phyloP scores from a whole-genome alignment of 2,113 vertebrate genomes.

The Aphyosemion australe region DNA sequence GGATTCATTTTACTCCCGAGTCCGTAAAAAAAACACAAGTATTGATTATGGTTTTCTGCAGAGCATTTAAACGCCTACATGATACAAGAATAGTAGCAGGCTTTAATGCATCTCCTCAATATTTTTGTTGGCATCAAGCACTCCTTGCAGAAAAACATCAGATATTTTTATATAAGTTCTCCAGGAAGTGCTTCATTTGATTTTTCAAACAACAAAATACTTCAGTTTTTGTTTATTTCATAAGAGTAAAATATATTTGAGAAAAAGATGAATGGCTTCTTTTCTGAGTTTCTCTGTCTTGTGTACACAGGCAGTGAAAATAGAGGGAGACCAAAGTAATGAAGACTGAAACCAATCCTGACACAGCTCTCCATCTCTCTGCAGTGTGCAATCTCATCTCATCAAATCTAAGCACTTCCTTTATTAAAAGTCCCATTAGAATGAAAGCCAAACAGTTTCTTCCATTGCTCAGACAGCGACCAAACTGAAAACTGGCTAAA shows the following conservation, averaged over 20 bases:
- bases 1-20: no score
- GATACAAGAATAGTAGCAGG: conserved; percentile 14
- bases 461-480: background rate
- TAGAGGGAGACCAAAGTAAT: conserved; percentile 8
- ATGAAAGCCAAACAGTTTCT: conserved; percentile 4
- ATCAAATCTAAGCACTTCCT: background rate
- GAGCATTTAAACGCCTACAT: background rate
- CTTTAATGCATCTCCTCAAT: conserved; percentile 7
- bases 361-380: conserved; percentile 21
- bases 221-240: background rate
- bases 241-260: background rate
- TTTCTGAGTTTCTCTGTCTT: no score
- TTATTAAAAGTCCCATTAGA: background rate
- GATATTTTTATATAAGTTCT: background rate
- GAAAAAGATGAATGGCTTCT: background rate
- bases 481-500: background rate
- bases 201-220: background rate
- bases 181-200: conserved; percentile 3
- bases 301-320: background rate
- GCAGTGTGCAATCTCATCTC: background rate
- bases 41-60: background rate
- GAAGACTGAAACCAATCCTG: conserved; percentile 29
- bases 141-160: background rate
- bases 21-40: background rate
- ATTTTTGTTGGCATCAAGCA: background rate